Evolutionary conservation across 2,888 invertebrate species (phyloP).

Genomic region (Sarcophaga rosellei): DNA sequence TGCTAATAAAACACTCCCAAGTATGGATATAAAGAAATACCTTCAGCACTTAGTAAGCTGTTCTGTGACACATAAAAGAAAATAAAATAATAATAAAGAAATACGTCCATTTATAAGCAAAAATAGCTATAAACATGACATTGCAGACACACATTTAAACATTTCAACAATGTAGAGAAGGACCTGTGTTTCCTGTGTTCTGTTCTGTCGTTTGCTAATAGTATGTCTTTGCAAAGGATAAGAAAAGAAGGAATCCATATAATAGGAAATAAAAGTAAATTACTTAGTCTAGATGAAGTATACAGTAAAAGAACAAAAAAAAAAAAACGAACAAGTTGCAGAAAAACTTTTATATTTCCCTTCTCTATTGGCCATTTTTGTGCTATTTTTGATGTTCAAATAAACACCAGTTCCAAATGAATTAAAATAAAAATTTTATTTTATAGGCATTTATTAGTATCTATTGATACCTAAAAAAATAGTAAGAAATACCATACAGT

Average conservation of each 20-base stretch:
- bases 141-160: conserved; percentile 16
- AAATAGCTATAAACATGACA: conserved; percentile 44
- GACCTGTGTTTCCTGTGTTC: conserved; percentile 52
- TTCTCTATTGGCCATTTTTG: conserved; percentile 7
- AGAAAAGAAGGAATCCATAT: conserved; percentile 10
- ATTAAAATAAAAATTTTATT: no score
- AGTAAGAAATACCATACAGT: no score
- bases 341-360: no score
- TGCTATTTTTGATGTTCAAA: background rate
- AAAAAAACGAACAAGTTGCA: background rate
- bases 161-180: conserved; percentile 11
- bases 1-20: no score
- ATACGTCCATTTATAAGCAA: conserved; percentile 23
- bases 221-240: conserved; percentile 18
- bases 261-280: conserved; percentile 58
- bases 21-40: conserved; percentile 17
- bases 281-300: conserved; percentile 39
- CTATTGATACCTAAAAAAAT: no score
- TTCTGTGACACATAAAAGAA: conserved; percentile 4
- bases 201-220: conserved; percentile 16
- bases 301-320: conserved; percentile 1
- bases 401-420: no score
- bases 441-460: no score
- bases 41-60: conserved; percentile 25
- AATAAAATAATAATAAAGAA: conserved; percentile 8